Base-by-base conservation (phyloP, 2,888 invertebrate species). In the Eustalomyia histrio region DNA sequence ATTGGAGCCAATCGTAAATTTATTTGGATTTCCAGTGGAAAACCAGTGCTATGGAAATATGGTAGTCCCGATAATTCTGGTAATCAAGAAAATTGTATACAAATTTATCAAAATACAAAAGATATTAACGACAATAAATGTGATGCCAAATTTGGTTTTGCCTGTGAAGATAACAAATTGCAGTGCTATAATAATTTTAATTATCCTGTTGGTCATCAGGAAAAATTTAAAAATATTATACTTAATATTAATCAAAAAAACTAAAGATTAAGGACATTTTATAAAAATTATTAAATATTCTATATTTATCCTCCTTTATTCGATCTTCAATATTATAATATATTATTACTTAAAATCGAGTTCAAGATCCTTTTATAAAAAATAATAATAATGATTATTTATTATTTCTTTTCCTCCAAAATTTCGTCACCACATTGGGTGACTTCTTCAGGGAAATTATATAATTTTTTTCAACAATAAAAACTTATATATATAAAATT, bases 71-170 rank as follows among this genome's bases (percentile, higher is more conserved):
- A 74, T 53, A 74, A 74, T 69, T 16, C 52, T 3, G 58, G 50
- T 4, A 74, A 69, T 60, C 7, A 33, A 0, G 79, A 79, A 17
- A 74, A 79, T 53, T 79, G 79, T 47, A 21, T 79, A 17, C 74
- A 79, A n/a, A 3, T 79, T 12, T 60, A 8, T 33, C 69, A 69
- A 12, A 69, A 69, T 29, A 35, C 58, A 2, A 69, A 69, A 43
- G 8, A 64, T 52, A 8, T 79, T 16, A 79, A 74, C 24, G 79
- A 79, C 50, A 63, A 53, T 12, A 79, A 79, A 29, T 79, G 79
- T 64, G 21, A 24, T 1, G 43, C 52, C 1, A 58, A 53, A 16
- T n/a, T 74, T 63, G 79, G 79, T 16, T 79, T 72, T 47, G 79
- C 74, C 4, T 79, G 79, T 69, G 69, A 74, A 10, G 47, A 60